phyloP scores from a whole-genome alignment of 2,797 vertebrate genomes.

The Vultur gryphus region DNA sequence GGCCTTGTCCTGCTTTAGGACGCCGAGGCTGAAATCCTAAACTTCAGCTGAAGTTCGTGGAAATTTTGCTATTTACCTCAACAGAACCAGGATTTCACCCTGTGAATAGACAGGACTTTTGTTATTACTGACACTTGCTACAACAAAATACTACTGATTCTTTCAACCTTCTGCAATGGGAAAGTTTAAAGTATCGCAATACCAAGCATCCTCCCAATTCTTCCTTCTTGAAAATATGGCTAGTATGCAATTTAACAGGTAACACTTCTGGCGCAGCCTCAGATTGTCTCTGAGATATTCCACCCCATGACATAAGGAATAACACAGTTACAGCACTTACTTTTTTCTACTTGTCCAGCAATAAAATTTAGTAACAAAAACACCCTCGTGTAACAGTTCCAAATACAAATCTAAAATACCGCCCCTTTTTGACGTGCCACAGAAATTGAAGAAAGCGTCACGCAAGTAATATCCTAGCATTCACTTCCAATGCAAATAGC shows the following conservation, averaged over 20 bases:
- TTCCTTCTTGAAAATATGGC: neutral
- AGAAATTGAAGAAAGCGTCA: conserved; percentile 3
- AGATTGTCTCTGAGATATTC: neutral
- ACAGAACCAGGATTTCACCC: neutral
- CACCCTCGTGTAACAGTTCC: neutral
- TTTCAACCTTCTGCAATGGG: fast-evolving
- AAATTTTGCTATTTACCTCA: neutral
- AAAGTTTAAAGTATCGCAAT: neutral
- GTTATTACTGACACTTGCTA: neutral
- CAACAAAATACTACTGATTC: neutral
- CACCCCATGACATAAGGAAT: neutral
- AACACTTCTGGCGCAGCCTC: neutral
- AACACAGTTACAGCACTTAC: fast-evolving
- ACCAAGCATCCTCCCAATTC: neutral
- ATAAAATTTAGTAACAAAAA: neutral
- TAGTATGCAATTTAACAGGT: neutral
- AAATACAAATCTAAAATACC: neutral
- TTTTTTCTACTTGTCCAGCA: neutral
- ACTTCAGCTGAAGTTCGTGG: neutral
- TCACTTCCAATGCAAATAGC: neutral
- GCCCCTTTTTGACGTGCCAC: neutral
- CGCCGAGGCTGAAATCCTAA: neutral
- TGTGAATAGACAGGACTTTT: neutral
- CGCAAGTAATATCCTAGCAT: neutral
- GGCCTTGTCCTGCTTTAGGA: neutral